Evolutionary conservation across 1,140 invertebrate genomes (phyloP).

Genomic region (Tetramorium simillimum): DNA sequence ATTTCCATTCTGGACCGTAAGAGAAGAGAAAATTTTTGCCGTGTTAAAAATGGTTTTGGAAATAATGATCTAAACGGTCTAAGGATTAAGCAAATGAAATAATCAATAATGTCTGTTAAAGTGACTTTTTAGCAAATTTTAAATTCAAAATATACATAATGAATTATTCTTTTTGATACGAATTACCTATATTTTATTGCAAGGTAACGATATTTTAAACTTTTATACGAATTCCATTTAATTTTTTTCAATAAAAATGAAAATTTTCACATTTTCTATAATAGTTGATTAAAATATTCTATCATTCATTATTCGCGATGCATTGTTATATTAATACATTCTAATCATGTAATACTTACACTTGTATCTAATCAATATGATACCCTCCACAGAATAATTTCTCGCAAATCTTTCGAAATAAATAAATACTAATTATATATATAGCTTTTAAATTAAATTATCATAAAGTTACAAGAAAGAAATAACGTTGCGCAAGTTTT

Average conservation of each 20-base stretch:
- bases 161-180: background rate
- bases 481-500: background rate
- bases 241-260: background rate
- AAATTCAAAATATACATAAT: background rate
- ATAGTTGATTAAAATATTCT: background rate
- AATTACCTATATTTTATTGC: background rate
- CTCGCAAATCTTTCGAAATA: background rate
- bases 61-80: background rate
- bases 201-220: background rate
- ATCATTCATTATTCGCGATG: background rate
- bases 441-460: background rate
- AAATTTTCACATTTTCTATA: background rate
- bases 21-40: background rate
- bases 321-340: background rate
- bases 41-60: background rate
- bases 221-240: background rate
- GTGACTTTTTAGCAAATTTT: background rate
- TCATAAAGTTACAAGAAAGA: background rate
- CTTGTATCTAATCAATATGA: background rate
- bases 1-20: background rate
- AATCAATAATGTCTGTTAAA: background rate
- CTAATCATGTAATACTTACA: slow-evolving; percentile 5
- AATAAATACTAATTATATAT: background rate
- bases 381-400: background rate
- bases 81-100: background rate